Conservation (phyloP, 2,113 vertebrate species). For the Catharus fuscescens region DNA sequence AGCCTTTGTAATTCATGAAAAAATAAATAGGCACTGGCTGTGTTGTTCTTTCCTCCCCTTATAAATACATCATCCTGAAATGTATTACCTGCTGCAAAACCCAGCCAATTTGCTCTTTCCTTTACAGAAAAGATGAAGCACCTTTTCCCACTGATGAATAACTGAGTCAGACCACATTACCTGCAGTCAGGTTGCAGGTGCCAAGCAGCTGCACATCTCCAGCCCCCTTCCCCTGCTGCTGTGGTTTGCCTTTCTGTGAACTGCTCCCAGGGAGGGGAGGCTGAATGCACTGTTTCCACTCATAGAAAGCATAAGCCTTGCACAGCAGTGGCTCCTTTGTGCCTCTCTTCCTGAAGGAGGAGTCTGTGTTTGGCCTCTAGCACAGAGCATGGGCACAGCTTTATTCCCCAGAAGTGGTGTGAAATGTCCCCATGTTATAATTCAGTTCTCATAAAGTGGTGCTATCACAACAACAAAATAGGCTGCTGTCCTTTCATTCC, state of each 20-base stretch:
- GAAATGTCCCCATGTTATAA: not conserved
- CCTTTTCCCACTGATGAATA: not conserved
- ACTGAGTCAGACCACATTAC: not conserved
- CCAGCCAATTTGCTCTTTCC: slow-evolving; percentile 1
- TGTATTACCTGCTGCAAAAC: slow-evolving; percentile 1
- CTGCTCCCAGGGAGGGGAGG: not conserved
- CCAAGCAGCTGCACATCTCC: not conserved
- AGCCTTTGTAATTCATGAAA: slow-evolving; percentile 18
- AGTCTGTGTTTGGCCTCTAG: not conserved
- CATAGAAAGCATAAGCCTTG: not conserved
- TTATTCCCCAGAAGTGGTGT: not conserved
- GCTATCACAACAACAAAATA: not conserved
- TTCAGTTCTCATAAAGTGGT: not conserved
- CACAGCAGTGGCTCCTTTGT: not conserved
- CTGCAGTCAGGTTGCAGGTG: not conserved
- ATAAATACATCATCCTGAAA: slow-evolving; percentile 7
- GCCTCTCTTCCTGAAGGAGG: not conserved
- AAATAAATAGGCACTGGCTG: slow-evolving; percentile 5
- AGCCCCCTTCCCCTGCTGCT: not conserved
- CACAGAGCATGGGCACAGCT: not conserved
- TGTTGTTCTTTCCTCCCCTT: slow-evolving; percentile 41
- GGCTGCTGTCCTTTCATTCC: not conserved
- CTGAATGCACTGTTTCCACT: not conserved
- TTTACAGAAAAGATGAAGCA: not conserved
- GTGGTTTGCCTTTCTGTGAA: not conserved